Conservation (phyloP, 2,888 invertebrate genomes). For the Hartigia nigra region DNA sequence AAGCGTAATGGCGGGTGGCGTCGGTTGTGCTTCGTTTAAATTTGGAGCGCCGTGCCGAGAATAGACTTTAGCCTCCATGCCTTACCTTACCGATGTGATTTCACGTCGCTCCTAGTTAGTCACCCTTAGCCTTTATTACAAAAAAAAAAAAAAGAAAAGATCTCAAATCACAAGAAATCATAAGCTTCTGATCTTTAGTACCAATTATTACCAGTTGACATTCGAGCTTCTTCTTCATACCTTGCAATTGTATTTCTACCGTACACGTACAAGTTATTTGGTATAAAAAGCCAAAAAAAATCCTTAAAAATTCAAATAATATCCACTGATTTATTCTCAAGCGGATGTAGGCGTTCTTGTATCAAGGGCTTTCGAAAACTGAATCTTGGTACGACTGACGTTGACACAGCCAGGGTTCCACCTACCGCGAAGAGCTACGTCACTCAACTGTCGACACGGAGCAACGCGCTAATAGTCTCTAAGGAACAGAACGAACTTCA, state of each 20-base stretch:
- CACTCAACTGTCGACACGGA: slow-evolving; percentile 7
- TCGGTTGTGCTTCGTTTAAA: slow-evolving; percentile 44
- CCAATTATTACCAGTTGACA: not conserved
- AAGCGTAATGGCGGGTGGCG: slow-evolving; percentile 43
- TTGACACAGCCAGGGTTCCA: slow-evolving; percentile 5
- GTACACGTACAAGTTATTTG: too few relatives aligned
- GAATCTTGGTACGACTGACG: not conserved
- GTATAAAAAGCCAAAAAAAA: too few relatives aligned
- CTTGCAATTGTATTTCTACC: not conserved
- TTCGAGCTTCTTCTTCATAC: not conserved
- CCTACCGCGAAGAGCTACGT: slow-evolving; percentile 6
- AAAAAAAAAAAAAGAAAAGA: not conserved
- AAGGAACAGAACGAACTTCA: not conserved
- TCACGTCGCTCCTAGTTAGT: not conserved
- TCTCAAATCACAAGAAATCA: not conserved
- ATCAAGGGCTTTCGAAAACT: not conserved
- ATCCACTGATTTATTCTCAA: not conserved
- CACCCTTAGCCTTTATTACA: not conserved
- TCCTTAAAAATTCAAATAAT: not conserved
- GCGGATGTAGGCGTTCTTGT: slow-evolving; percentile 1
- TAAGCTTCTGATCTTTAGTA: not conserved
- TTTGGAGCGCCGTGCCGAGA: slow-evolving; percentile 50
- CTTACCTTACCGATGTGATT: slow-evolving; percentile 31
- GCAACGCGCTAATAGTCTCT: slow-evolving; percentile 3
- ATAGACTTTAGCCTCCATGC: slow-evolving; percentile 45